phyloP scores from a whole-genome alignment of 2,113 vertebrate genomes.

The Craseonycteris thonglongyai region DNA sequence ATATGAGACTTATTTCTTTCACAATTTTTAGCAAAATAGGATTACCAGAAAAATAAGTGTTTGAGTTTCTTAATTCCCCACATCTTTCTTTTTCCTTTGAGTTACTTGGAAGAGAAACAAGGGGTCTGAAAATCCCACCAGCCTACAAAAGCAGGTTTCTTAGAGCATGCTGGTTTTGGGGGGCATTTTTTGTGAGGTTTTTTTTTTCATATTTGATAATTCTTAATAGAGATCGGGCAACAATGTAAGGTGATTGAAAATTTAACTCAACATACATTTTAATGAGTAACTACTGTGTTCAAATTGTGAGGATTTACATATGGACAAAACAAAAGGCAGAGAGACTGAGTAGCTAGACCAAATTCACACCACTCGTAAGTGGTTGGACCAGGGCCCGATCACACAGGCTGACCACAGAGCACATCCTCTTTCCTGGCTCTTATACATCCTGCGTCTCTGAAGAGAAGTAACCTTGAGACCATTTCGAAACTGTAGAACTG shows the following conservation, averaged over 20 bases:
- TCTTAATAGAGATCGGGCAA: not conserved
- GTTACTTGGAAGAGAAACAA: slow-evolving; percentile 1
- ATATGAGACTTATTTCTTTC: not conserved
- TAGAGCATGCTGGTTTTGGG: not conserved
- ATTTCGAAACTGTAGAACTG: not conserved
- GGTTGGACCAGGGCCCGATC: not conserved
- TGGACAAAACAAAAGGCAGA: not conserved
- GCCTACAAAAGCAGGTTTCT: not conserved
- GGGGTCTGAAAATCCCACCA: not conserved
- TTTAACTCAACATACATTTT: slow-evolving; percentile 34
- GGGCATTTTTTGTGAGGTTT: too few species aligned
- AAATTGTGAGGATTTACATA: not conserved
- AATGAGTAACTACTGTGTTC: slow-evolving; percentile 1
- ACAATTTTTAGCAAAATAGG: not conserved
- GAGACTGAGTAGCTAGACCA: not conserved
- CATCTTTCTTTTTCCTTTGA: not conserved
- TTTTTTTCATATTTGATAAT: slow-evolving; percentile 24
- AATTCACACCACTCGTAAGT: not conserved
- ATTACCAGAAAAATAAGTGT: not conserved
- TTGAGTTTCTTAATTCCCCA: not conserved
- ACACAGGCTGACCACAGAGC: not conserved
- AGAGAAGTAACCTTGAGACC: not conserved
- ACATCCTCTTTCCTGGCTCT: not conserved
- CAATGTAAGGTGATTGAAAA: not conserved
- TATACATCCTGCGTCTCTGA: not conserved